These are phyloP conservation scores for Syrphus vitripennis DNA, from an alignment of 2,888 invertebrate genomes.

Conservation along the genomic window DNA sequence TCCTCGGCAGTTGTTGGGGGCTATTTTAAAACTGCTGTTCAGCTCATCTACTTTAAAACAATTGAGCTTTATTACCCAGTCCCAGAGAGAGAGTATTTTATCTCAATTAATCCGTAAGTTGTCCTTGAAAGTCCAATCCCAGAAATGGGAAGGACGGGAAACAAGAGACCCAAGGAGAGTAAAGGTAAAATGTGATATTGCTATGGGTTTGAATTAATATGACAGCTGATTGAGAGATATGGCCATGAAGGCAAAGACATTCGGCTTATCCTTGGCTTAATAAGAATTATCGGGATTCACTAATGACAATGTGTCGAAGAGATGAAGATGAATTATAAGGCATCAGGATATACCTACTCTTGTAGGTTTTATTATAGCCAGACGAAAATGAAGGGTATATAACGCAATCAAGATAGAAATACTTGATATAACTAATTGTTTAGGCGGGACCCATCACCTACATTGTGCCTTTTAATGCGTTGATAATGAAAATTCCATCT, in stretches of 20 bases:
- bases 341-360: background rate
- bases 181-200: background rate
- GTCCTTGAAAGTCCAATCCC: slow-evolving; percentile 19
- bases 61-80: slow-evolving; percentile 44
- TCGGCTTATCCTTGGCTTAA: slow-evolving; percentile 35
- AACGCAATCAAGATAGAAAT: background rate
- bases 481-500: background rate
- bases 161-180: background rate
- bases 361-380: background rate
- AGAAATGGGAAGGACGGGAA: background rate
- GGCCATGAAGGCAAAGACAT: slow-evolving; percentile 39
- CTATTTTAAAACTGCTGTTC: slow-evolving; percentile 20
- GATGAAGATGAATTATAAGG: slow-evolving; percentile 15
- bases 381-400: background rate
- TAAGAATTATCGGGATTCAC: slow-evolving; percentile 27
- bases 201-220: slow-evolving; percentile 51
- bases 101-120: slow-evolving; percentile 49
- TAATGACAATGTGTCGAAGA: slow-evolving; percentile 15
- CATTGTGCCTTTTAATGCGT: background rate
- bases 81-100: slow-evolving; percentile 35
- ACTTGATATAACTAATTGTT: background rate
- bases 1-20: background rate
- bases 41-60: slow-evolving; percentile 9
- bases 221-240: slow-evolving; percentile 58
- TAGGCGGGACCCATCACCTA: background rate